Evolutionary conservation across 2,113 vertebrate genomes (phyloP).

Genomic region (Grammomys dolichurus): DNA sequence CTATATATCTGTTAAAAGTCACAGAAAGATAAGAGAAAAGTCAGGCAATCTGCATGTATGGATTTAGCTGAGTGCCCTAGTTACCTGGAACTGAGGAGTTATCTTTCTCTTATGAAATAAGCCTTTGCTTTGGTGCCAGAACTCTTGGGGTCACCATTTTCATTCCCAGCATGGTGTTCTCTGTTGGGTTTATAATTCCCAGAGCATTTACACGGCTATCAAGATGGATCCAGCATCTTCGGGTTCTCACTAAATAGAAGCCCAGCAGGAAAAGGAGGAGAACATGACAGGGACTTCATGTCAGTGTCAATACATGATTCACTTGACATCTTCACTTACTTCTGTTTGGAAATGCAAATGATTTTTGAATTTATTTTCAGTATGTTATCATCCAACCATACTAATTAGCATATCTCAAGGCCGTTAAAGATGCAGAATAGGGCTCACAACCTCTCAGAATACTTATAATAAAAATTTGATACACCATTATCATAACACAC

Average conservation of each 20-base stretch:
- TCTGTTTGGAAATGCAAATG: slow-evolving; percentile 53
- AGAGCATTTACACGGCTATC: neutral
- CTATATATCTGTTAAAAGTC: neutral
- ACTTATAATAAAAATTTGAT: slow-evolving; percentile 3
- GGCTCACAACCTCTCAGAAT: neutral
- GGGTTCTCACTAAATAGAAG: neutral
- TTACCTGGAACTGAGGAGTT: neutral
- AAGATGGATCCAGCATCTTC: neutral
- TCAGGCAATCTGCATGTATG: neutral
- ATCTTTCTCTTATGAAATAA: neutral
- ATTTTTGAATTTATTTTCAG: slow-evolving; percentile 58
- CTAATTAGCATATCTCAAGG: slow-evolving; percentile 53
- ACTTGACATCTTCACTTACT: slow-evolving; percentile 54
- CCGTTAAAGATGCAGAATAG: slow-evolving; percentile 33
- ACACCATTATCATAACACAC: neutral
- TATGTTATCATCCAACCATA: slow-evolving; percentile 34
- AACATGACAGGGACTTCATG: slow-evolving; percentile 17
- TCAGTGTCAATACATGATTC: slow-evolving; percentile 45
- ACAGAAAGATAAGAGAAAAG: neutral
- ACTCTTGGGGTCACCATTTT: neutral
- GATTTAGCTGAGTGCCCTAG: neutral
- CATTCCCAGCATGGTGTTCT: neutral
- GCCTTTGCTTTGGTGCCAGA: neutral
- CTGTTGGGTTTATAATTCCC: neutral
- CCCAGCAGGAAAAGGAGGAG: neutral